phyloP scores from a whole-genome alignment of 2,888 invertebrate genomes.

The Halocaridina rubra region DNA sequence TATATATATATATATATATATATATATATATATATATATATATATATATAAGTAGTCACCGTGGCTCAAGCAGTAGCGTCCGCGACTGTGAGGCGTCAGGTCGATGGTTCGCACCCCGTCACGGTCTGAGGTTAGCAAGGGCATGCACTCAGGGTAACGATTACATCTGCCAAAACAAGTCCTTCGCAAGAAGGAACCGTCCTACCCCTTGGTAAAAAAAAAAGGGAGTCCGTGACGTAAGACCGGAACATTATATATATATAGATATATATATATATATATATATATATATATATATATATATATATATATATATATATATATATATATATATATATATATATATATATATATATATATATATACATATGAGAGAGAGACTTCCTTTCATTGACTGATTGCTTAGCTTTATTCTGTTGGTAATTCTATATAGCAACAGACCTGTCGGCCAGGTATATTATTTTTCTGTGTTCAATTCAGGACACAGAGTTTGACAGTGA shows the following conservation, averaged over 20 bases:
- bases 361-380: not conserved
- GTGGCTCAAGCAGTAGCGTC: too few species aligned
- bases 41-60: not conserved
- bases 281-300: conserved; percentile 27
- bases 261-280: conserved; percentile 23
- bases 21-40: not conserved
- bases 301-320: conserved; percentile 5
- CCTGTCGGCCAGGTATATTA: too few species aligned
- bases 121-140: too few species aligned
- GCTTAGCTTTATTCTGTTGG: too few species aligned
- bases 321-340: conserved; percentile 12
- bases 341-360: conserved; percentile 15
- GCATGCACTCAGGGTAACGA: too few species aligned
- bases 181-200: not conserved
- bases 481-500: conserved; percentile 27
- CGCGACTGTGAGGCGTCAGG: too few species aligned
- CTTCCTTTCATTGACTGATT: too few species aligned
- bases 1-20: conserved; percentile 13
- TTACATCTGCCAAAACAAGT: too few species aligned
- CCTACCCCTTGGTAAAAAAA: not conserved
- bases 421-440: too few species aligned
- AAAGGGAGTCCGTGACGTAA: too few species aligned
- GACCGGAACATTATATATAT: too few species aligned
- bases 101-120: too few species aligned
- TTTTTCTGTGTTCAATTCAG: not conserved